These are phyloP conservation scores for Drosophila mimica DNA, from an alignment of 2,888 invertebrate species.

Conservation along the genomic window DNA sequence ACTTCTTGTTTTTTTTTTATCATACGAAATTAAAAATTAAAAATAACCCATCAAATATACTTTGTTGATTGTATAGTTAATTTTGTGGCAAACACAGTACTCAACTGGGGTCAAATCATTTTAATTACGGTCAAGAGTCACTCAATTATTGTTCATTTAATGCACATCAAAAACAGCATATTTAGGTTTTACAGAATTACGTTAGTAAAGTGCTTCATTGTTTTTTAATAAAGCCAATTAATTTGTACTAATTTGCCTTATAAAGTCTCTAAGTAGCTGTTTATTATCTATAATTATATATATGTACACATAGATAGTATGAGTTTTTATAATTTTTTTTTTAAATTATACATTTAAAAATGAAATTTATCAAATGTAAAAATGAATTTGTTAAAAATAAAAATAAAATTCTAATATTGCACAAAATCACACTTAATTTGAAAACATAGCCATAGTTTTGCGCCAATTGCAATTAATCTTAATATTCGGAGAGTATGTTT, in stretches of 20 bases:
- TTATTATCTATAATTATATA: neutral
- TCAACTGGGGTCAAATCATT: conserved; percentile 51
- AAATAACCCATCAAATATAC: conserved; percentile 18
- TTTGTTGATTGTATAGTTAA: neutral
- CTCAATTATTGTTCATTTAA: conserved; percentile 57
- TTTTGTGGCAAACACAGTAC: conserved; percentile 8
- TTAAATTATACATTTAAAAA: too few species aligned
- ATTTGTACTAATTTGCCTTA: conserved; percentile 42
- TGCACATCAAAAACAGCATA: neutral
- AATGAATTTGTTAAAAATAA: too few species aligned
- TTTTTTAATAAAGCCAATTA: conserved; percentile 75
- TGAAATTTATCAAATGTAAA: too few species aligned
- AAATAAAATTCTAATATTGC: too few species aligned
- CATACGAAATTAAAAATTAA: neutral
- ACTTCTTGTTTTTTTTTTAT: conserved; percentile 1
- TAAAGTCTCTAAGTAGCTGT: neutral
- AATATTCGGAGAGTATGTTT: neutral
- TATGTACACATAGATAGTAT: neutral
- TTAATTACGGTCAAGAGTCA: conserved; percentile 78
- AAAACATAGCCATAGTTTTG: too few species aligned
- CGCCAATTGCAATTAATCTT: neutral
- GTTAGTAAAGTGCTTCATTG: conserved; percentile 59
- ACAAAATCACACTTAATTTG: too few species aligned
- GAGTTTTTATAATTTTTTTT: neutral
- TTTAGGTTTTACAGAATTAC: neutral